Evolutionary conservation across 2,888 invertebrate species (phyloP), one percentile per base, ranked within the genome.

Genomic region (Agrilus cyanescens): DNA sequence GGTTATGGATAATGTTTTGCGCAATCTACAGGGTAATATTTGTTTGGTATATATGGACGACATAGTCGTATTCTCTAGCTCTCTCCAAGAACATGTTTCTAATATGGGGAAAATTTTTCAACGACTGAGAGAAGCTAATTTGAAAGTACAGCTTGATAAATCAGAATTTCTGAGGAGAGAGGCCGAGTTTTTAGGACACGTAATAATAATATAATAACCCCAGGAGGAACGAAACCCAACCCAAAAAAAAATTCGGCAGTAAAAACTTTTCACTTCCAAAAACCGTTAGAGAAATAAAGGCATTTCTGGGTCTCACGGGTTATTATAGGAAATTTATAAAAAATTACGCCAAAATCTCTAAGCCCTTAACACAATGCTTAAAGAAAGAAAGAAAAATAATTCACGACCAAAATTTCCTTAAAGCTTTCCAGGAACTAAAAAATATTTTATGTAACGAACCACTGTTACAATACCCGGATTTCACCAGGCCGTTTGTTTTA

Each of bases 1-100:
- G 12, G 42, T 51, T 1, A 57, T 53, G 56, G 50, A 53, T 32
- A 39, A 39, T 37, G 43, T 55, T 10, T 33, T 56, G 7, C 7
- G 41, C n/a, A 53, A 44, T 2, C 18, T 53, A 3, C 43, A 44
- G 38, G 44, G 34, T 6, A 39, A 46, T 32, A 46, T 47, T 18
- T 46, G 53, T 12, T 45, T 50, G 4, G 48, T 54, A 3, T 56
- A 53, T 33, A 29, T 54, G 16, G 56, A 56, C 38, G 53, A 53
- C n/a, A 52, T 53, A 6, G 47, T 52, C 6, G 40, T 52, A 8
- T 52, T 46, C 33, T 46, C 46, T 4, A 46, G 49, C 7, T 40
- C 40, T 8, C 25, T 52, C 14, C 40, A 46, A 37, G 51, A 52
- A 40, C 52, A 52, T 12, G 34, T 50, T 31, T 20, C 2, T 13